Evolutionary conservation across 1,140 invertebrate genomes (phyloP).

Genomic region (Pinna nobilis): DNA sequence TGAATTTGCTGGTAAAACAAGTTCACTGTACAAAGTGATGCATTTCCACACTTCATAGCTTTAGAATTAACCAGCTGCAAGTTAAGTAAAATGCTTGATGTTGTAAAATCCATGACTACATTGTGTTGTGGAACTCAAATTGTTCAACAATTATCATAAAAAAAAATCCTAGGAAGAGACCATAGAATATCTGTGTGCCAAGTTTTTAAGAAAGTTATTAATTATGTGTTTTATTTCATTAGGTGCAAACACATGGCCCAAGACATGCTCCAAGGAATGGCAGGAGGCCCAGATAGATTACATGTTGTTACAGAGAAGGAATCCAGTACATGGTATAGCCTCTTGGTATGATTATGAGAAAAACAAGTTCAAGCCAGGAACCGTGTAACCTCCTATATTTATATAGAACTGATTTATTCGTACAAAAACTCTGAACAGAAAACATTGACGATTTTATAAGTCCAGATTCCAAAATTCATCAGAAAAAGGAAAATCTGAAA

Average conservation of each 20-base stretch:
- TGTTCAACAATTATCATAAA: no score
- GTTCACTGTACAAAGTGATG: no score
- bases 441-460: not conserved
- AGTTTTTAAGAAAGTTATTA: no score
- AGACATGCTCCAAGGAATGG: conserved; percentile 3
- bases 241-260: not conserved
- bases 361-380: conserved; percentile 13
- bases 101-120: no score
- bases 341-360: conserved; percentile 18
- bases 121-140: no score
- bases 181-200: no score
- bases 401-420: not conserved
- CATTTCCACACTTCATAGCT: no score
- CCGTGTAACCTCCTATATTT: not conserved
- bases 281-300: conserved; percentile 1
- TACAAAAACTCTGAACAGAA: not conserved
- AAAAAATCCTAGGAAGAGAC: no score
- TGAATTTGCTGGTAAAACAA: no score
- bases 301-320: not conserved
- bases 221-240: not conserved
- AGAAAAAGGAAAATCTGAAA: not conserved
- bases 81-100: no score
- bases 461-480: not conserved
- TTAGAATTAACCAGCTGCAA: no score
- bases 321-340: not conserved